Evolutionary conservation across 1,140 invertebrate genomes (phyloP).

Genomic region (Magallana gigas): DNA sequence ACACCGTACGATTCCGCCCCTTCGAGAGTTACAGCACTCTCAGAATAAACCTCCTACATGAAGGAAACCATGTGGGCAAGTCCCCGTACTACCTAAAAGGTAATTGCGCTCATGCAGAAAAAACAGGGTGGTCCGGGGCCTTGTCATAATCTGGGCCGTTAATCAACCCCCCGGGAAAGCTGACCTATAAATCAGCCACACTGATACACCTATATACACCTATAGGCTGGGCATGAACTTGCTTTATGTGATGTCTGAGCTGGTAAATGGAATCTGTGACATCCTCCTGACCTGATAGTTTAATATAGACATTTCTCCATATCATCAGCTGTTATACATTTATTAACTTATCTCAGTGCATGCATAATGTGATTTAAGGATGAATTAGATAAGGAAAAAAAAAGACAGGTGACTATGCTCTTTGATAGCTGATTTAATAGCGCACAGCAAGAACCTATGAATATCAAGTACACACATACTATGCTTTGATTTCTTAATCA

Average conservation of each 20-base stretch:
- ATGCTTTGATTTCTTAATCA: too few relatives aligned
- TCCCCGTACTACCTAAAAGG: slow-evolving; percentile 86
- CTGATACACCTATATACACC: background rate
- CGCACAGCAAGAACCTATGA: too few relatives aligned
- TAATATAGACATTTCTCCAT: background rate
- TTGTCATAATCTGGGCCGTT: slow-evolving; percentile 23
- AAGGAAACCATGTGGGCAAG: slow-evolving; percentile 84
- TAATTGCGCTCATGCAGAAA: slow-evolving; percentile 69
- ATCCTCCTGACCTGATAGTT: background rate
- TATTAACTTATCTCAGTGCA: too few relatives aligned
- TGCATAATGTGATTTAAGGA: too few relatives aligned
- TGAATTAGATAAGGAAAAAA: too few relatives aligned
- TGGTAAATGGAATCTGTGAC: slow-evolving; percentile 17
- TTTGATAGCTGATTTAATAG: too few relatives aligned
- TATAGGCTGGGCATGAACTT: slow-evolving; percentile 18
- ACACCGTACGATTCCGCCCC: slow-evolving; percentile 91
- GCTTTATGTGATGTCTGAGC: background rate
- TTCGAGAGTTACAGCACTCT: slow-evolving; percentile 88
- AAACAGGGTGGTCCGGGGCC: background rate
- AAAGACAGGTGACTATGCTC: too few relatives aligned
- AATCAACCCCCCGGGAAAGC: background rate
- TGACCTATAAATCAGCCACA: slow-evolving; percentile 7
- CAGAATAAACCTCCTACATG: slow-evolving; percentile 86
- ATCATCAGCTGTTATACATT: too few relatives aligned
- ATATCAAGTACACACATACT: too few relatives aligned